Percentiles rank a stretch among this genome's conserved stretches.
Conservation (phyloP, 2,888 invertebrate species). For the Pachycephus smyrnensis region DNA sequence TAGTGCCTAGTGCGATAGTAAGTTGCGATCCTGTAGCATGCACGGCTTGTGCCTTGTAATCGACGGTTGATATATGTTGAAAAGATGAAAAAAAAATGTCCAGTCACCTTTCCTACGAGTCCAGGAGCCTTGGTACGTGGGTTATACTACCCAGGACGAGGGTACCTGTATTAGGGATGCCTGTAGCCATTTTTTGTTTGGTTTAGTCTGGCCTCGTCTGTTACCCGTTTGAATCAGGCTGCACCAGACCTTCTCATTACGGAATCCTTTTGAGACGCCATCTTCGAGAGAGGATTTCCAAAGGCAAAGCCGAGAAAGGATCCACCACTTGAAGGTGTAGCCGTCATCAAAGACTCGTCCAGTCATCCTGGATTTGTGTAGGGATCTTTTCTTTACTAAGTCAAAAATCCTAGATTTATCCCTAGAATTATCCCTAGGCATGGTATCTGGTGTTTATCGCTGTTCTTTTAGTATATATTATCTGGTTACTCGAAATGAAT, state of each 20-base stretch:
- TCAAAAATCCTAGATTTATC: background rate
- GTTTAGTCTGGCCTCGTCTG: slow-evolving; percentile 3
- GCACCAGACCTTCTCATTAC: background rate
- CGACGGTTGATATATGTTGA: slow-evolving; percentile 12
- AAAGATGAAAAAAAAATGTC: slow-evolving; percentile 10
- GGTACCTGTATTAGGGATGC: slow-evolving; percentile 8
- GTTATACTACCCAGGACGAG: background rate
- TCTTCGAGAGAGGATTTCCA: slow-evolving; percentile 9
- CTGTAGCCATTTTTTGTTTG: slow-evolving; percentile 13
- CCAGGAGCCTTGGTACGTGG: slow-evolving; percentile 2
- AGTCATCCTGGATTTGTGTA: background rate
- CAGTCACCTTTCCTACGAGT: slow-evolving; percentile 14
- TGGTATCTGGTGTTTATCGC: background rate
- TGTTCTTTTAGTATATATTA: background rate
- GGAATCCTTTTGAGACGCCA: slow-evolving; percentile 14
- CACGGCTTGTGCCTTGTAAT: slow-evolving; percentile 9
- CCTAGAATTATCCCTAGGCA: background rate
- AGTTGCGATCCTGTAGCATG: background rate
- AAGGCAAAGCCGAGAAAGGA: slow-evolving; percentile 1
- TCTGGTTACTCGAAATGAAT: background rate
- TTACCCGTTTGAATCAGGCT: background rate
- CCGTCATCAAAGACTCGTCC: background rate
- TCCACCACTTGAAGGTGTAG: background rate
- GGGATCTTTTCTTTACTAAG: background rate
- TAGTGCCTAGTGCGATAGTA: background rate